Percentiles rank a stretch among this genome's conserved stretches.
These are phyloP conservation scores for Ichneumoninae sp. DNA, from an alignment of 2,888 invertebrate species.

Conservation along the genomic window DNA sequence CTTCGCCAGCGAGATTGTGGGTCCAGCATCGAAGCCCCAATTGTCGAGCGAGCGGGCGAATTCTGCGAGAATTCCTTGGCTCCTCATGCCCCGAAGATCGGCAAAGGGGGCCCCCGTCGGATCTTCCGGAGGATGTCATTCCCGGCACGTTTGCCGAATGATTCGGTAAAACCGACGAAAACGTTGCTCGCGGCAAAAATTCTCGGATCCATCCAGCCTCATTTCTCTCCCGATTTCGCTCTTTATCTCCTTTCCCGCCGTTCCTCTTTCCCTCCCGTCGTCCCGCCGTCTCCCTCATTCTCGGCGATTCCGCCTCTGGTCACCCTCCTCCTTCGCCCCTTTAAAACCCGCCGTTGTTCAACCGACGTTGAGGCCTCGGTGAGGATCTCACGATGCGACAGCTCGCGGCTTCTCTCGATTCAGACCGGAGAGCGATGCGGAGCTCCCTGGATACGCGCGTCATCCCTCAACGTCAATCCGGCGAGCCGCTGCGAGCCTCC, in stretches of 20 bases:
- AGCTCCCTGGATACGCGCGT: slow-evolving; percentile 74
- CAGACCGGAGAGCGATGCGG: slow-evolving; percentile 41
- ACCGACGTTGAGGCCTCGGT: slow-evolving; percentile 59
- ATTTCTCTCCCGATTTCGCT: slow-evolving; percentile 68
- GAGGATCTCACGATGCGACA: slow-evolving; percentile 76
- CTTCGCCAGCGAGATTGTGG: slow-evolving; percentile 9
- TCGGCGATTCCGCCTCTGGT: slow-evolving; percentile 41
- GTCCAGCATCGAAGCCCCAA: slow-evolving; percentile 31
- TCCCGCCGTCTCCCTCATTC: slow-evolving; percentile 44
- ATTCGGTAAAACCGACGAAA: slow-evolving; percentile 79
- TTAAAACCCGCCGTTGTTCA: slow-evolving; percentile 22
- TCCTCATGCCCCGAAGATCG: slow-evolving; percentile 35
- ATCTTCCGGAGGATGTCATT: slow-evolving; percentile 72
- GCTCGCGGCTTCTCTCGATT: slow-evolving; percentile 67
- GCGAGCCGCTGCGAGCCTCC: slow-evolving; percentile 67
- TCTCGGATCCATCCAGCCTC: slow-evolving; percentile 71
- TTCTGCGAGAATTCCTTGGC: slow-evolving; percentile 57
- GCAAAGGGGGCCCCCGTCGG: slow-evolving; percentile 9
- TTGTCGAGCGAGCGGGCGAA: slow-evolving; percentile 58
- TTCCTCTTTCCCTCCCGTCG: slow-evolving; percentile 52
- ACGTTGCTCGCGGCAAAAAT: slow-evolving; percentile 74
- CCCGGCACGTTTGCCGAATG: slow-evolving; percentile 78
- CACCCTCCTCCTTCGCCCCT: slow-evolving; percentile 40
- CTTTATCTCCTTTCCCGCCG: slow-evolving; percentile 66
- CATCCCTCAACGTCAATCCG: slow-evolving; percentile 84